These are phyloP conservation scores for Drosophila subpulchrella DNA, from an alignment of 1,140 invertebrate genomes.

Conservation along the genomic window DNA sequence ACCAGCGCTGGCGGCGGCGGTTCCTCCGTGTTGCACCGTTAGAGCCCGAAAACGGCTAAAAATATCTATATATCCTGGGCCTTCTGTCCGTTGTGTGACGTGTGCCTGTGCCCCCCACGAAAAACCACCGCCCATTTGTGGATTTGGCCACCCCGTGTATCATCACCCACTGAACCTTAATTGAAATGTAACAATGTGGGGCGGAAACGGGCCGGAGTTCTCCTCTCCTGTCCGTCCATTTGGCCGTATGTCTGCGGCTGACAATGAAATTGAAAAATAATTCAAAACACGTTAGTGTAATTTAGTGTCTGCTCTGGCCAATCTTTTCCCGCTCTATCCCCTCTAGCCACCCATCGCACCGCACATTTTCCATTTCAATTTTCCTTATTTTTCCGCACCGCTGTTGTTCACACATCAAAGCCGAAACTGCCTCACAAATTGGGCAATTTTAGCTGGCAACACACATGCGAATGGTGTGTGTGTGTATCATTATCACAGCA, in stretches of 20 bases:
- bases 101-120: background rate
- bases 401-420: constrained; percentile 78
- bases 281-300: constrained; percentile 83
- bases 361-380: constrained; percentile 39
- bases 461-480: constrained; percentile 44
- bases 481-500: constrained; percentile 79
- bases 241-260: constrained; percentile 54
- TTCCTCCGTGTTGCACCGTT: background rate
- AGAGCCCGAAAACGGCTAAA: background rate
- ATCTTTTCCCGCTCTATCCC: background rate
- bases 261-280: constrained; percentile 83
- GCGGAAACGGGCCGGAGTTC: constrained; percentile 62
- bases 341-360: background rate
- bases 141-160: background rate
- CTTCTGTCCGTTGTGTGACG: background rate
- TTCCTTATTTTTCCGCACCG: constrained; percentile 53
- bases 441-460: constrained; percentile 62
- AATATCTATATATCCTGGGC: background rate
- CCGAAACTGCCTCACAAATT: constrained; percentile 70
- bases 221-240: constrained; percentile 18
- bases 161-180: constrained; percentile 52
- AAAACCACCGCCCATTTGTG: background rate
- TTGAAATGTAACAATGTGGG: constrained; percentile 79
- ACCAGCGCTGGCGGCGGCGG: constrained; percentile 64
- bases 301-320: constrained; percentile 68